phyloP scores from a whole-genome alignment of 2,888 invertebrate species.

The Drosophila mulleri region DNA sequence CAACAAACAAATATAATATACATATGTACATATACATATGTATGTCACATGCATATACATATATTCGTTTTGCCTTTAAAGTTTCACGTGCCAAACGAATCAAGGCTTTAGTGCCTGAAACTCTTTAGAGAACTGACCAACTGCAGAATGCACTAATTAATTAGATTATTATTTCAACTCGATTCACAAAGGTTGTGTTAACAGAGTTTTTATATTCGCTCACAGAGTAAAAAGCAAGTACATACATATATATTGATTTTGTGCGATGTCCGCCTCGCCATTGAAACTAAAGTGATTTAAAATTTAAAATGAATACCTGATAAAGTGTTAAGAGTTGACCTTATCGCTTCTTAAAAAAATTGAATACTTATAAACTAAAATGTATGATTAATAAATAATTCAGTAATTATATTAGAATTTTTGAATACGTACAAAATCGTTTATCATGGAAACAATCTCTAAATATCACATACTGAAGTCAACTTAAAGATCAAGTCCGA shows the following conservation, averaged over 20 bases:
- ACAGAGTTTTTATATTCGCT: neutral
- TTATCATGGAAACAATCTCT: no score
- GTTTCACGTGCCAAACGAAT: neutral
- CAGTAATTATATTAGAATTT: no score
- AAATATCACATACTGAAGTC: no score
- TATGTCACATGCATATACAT: neutral
- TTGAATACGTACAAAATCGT: no score
- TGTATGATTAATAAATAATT: no score
- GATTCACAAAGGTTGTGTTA: neutral
- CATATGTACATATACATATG: neutral
- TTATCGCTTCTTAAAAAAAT: no score
- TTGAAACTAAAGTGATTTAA: no score
- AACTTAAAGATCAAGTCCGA: no score
- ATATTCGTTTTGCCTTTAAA: neutral
- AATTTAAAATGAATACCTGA: no score
- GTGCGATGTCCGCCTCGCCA: neutral
- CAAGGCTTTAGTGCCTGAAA: neutral
- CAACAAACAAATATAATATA: neutral
- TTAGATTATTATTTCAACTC: neutral
- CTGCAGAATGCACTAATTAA: neutral
- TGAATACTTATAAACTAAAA: no score
- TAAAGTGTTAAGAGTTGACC: no score
- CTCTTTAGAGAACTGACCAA: neutral
- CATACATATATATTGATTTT: neutral
- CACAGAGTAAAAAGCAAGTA: neutral